Evolutionary conservation across 1,140 invertebrate species (phyloP), one percentile per base, ranked within the genome.

Genomic region (Drosophila gunungcola): DNA sequence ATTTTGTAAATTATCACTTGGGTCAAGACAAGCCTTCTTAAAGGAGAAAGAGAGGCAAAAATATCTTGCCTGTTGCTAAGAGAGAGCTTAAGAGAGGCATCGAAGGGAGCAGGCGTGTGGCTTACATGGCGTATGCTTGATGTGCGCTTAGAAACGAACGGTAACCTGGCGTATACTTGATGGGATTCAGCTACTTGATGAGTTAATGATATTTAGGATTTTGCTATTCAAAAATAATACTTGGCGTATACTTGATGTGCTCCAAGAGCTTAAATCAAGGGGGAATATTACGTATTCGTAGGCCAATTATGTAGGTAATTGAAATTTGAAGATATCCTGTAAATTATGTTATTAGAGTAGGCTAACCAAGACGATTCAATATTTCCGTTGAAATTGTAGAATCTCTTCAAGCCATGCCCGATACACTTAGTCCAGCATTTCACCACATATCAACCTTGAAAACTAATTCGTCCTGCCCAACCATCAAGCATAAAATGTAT

Each of bases 401-500:
- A 2, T 12, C 6, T 42, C 6, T 10, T 21, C 60, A 42, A 25
- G 27, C 2, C 48, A 51, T 32, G 13, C 6, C 29, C 36, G 52
- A 56, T 46, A 49, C 38, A n/a, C 42, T 38, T 32, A 41, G 13
- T 32, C 16, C 25, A 32, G 11, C 58, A 46, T 27, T 34, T 42
- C 7, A 21, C n/a, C 45, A 57, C 39, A 61, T 76, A 65, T 56
- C 65, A 84, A 84, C 82, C 81, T 84, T 84, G 81, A 86, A 84
- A 86, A 43, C 21, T 11, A 48, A 39, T 36, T 70, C 45, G 27
- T 27, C n/a, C 34, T 25, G 10, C 13, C 32, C 32, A 39, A 10
- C 39, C 46, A 6, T 21, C 21, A 39, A 36, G 9, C 3, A 27
- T 4, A 39, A 73, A 54, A 41, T 13, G 38, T 7, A 48, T 13